Base-by-base conservation (phyloP, 2,888 invertebrate species). In the Phlogophora meticulosa region DNA sequence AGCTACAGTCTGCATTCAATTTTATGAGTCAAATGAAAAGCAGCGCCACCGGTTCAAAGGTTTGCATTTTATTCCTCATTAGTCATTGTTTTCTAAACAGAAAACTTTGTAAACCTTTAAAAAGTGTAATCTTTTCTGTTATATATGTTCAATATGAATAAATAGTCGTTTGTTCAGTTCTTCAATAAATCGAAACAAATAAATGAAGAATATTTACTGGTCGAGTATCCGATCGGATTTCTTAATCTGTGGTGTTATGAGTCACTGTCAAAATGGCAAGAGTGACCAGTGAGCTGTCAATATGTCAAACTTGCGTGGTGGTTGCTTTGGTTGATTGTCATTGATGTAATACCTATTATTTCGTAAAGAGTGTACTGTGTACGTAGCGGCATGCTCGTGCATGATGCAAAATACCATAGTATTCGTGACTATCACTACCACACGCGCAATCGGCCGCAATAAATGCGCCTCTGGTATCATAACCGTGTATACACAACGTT, bases 401-500 rank as follows among this genome's bases (percentile, higher is more conserved):
- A 93, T 91, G 87, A 94, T 93, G 93, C 88, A 85, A 90, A 89
- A 83, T 87, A 87, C 72, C 71, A 85, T 80, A 89, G 76, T 83
- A 85, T 84, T 87, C 75, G 80, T 81, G 75, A 76, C 76, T 85
- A 84, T 84, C 83, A 81, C 79, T 81, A 73, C 78, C 77, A 82
- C 85, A 85, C 85, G 90, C 87, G 88, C 88, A 81, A 89, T 85
- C 84, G 87, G 82, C 81, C 81, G 83, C 87, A 84, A 80, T 86
- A 88, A 85, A 84, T 81, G 84, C 82, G 80, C 76, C 69, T 76
- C 72, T 80, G 80, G 68, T 83, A 85, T 81, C 74, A 75, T 85
- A 83, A 79, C 78, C 79, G 75, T 76, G 71, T 72, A 76, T 76
- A 83, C 82, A 85, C 80, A 84, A 81, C 65, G 43, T 62, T 66